Evolutionary conservation across 2,888 invertebrate species (phyloP).

Genomic region (Hydropsyche betteni): DNA sequence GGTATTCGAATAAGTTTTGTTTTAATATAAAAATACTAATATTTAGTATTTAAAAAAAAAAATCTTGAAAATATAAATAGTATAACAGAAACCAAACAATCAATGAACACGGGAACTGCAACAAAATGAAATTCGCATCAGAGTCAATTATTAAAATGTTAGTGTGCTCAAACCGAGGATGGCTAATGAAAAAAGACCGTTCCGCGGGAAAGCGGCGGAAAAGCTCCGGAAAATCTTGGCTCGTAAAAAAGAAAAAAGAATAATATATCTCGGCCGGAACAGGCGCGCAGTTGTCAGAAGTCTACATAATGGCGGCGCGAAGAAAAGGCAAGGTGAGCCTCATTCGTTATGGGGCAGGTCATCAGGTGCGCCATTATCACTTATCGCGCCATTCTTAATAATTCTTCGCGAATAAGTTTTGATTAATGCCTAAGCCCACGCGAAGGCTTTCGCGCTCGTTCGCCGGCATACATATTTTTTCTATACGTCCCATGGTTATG

Average conservation of each 20-base stretch:
- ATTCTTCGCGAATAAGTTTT: constrained; percentile 39
- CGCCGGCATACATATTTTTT: too few species aligned
- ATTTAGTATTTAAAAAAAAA: too few species aligned
- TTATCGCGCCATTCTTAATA: constrained; percentile 43
- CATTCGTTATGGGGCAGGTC: constrained; percentile 34
- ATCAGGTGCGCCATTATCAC: constrained; percentile 44
- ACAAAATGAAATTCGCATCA: too few species aligned
- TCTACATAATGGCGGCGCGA: constrained; percentile 18
- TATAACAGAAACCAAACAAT: too few species aligned
- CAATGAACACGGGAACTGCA: too few species aligned
- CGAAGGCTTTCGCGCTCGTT: not conserved
- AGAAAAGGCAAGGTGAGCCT: constrained; percentile 22
- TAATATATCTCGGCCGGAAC: not conserved
- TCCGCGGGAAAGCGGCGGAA: not conserved
- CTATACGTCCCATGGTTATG: too few species aligned
- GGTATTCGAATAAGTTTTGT: too few species aligned
- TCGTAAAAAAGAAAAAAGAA: not conserved
- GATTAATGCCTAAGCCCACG: constrained; percentile 34
- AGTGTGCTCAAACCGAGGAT: too few species aligned
- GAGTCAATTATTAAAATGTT: too few species aligned
- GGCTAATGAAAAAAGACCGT: not conserved
- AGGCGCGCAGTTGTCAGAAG: constrained; percentile 15
- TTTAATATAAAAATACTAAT: too few species aligned
- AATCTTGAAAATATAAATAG: too few species aligned
- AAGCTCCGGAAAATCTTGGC: not conserved